Evolutionary conservation across 1,140 invertebrate species (phyloP).

Genomic region (Pogonognathellus flavescens): DNA sequence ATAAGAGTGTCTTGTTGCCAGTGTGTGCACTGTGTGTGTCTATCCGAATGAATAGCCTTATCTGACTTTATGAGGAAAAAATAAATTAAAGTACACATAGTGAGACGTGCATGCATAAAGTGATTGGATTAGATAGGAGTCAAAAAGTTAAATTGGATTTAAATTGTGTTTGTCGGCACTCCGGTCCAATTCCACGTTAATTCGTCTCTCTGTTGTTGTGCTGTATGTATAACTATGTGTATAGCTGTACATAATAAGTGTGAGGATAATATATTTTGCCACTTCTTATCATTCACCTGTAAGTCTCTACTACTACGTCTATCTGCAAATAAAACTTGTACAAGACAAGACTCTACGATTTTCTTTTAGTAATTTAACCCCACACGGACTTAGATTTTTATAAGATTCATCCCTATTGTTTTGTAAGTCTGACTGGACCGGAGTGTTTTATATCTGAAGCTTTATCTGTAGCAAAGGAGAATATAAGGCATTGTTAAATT

Average conservation of each 20-base stretch:
- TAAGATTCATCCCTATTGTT: no score
- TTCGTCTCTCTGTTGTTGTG: constrained; percentile 25
- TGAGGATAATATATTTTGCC: no score
- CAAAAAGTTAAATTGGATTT: constrained; percentile 50
- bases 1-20: no score
- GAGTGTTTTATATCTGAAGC: no score
- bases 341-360: no score
- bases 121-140: constrained; percentile 48
- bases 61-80: constrained; percentile 2
- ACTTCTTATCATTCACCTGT: not conserved
- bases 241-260: no score
- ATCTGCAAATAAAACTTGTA: not conserved
- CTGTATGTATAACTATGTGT: no score
- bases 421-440: no score
- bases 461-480: no score
- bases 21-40: not conserved
- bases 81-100: constrained; percentile 43
- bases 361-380: no score
- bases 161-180: constrained; percentile 48
- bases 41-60: not conserved
- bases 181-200: constrained; percentile 39
- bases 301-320: not conserved
- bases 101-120: constrained; percentile 46
- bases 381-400: no score
- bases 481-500: no score